Evolutionary conservation across 2,113 vertebrate species (phyloP).

Genomic region (Rhodinocichla rosea): DNA sequence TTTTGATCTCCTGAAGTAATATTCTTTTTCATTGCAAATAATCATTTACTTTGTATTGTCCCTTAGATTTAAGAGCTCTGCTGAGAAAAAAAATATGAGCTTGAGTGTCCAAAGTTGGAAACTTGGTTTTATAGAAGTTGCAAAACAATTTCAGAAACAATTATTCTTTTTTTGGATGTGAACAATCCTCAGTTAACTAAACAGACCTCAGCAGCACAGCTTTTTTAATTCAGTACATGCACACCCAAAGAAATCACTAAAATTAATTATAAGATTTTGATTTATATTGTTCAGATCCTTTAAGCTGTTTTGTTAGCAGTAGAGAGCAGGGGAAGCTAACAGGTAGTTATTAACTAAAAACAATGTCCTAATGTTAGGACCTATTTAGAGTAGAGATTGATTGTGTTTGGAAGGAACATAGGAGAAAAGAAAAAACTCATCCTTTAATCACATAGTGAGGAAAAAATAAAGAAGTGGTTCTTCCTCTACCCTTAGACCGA

Average conservation of each 20-base stretch:
- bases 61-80: background rate
- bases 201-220: background rate
- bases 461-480: background rate
- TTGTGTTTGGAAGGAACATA: background rate
- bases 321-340: background rate
- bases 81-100: background rate
- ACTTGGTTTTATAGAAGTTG: background rate
- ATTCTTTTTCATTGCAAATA: background rate
- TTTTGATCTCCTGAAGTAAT: background rate
- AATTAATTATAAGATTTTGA: background rate
- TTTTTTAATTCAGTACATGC: background rate
- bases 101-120: background rate
- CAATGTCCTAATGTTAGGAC: background rate
- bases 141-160: background rate
- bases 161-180: background rate
- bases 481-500: background rate
- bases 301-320: background rate
- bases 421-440: background rate
- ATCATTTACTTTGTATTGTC: background rate
- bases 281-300: background rate
- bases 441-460: background rate
- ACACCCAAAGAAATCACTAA: background rate
- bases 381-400: background rate
- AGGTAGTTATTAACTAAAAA: background rate
- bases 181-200: background rate